Conservation (phyloP, 2,113 vertebrate species). For the Perca flavescens region DNA sequence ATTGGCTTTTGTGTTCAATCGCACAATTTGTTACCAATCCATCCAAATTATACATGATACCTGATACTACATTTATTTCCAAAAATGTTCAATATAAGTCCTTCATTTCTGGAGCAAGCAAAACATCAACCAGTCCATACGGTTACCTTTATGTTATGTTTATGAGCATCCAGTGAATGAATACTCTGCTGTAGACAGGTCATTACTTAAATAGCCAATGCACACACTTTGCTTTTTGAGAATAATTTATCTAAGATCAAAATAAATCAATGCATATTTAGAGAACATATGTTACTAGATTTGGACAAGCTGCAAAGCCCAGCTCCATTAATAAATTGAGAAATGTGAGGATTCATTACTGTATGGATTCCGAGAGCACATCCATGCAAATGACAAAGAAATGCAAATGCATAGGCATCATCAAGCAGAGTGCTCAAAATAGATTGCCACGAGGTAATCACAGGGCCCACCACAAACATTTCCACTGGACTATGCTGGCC, state of each 20-base stretch:
- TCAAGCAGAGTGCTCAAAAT: conserved; percentile 83
- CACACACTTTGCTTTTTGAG: conserved; percentile 68
- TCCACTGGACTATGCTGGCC: conserved; percentile 62
- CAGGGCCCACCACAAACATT: conserved; percentile 70
- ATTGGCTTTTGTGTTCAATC: background rate
- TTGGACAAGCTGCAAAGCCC: conserved; percentile 78
- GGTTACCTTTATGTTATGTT: conserved; percentile 62
- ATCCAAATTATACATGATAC: background rate
- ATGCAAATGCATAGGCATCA: conserved; percentile 82
- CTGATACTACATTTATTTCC: conserved; percentile 4
- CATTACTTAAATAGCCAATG: conserved; percentile 81
- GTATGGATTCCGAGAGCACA: conserved; percentile 78
- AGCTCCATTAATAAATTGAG: conserved; percentile 86
- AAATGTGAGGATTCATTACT: conserved; percentile 83
- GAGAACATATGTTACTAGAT: conserved; percentile 82
- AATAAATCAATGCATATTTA: conserved; percentile 86
- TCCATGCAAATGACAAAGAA: conserved; percentile 83
- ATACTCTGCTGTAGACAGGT: conserved; percentile 72
- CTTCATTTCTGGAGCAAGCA: conserved; percentile 43
- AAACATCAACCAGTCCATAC: conserved; percentile 61
- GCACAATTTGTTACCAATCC: background rate
- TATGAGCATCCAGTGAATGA: conserved; percentile 73
- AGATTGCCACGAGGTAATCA: conserved; percentile 83
- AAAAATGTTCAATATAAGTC: conserved; percentile 7
- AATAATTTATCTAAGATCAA: conserved; percentile 77